A percentile compares a stretch with the other conserved stretches of the same genome.
Evolutionary conservation across 2,113 vertebrate genomes (phyloP).

Genomic region (Petrocephalus microphthalmus): DNA sequence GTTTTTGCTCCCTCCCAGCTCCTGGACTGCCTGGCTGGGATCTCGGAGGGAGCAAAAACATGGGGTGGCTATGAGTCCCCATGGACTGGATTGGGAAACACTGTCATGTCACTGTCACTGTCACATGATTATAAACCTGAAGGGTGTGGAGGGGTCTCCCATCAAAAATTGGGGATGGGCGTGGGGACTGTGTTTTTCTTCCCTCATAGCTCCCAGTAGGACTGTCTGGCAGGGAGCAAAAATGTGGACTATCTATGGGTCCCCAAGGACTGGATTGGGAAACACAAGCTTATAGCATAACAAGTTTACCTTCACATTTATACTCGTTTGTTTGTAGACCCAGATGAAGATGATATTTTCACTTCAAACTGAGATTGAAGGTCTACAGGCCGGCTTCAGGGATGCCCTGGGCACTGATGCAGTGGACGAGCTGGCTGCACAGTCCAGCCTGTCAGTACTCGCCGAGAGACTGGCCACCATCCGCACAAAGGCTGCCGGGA

Average conservation of each 20-base stretch:
- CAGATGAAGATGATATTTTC: conserved; percentile 92
- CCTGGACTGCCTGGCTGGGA: no score
- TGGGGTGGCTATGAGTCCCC: no score
- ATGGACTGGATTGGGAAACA: no score
- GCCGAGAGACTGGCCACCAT: conserved; percentile 93
- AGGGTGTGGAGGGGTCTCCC: not conserved
- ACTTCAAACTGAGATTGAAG: conserved; percentile 87
- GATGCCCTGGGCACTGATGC: conserved; percentile 70
- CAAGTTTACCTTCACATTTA: no score
- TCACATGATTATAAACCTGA: not conserved
- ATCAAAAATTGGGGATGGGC: not conserved
- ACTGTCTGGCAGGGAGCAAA: not conserved
- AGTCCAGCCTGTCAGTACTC: conserved; percentile 85
- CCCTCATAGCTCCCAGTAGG: not conserved
- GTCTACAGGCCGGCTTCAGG: conserved; percentile 76
- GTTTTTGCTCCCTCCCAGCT: no score
- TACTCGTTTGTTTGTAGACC: conserved; percentile 58
- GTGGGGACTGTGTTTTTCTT: no score
- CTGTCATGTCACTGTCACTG: no score
- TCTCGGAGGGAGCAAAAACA: no score
- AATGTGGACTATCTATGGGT: not conserved
- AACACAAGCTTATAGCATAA: not conserved
- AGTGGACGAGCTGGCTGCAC: conserved; percentile 77
- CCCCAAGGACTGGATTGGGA: not conserved
- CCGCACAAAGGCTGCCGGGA: conserved; percentile 87